These are phyloP conservation scores for Noctua fimbriata DNA, from an alignment of 2,888 invertebrate genomes.

Conservation along the genomic window DNA sequence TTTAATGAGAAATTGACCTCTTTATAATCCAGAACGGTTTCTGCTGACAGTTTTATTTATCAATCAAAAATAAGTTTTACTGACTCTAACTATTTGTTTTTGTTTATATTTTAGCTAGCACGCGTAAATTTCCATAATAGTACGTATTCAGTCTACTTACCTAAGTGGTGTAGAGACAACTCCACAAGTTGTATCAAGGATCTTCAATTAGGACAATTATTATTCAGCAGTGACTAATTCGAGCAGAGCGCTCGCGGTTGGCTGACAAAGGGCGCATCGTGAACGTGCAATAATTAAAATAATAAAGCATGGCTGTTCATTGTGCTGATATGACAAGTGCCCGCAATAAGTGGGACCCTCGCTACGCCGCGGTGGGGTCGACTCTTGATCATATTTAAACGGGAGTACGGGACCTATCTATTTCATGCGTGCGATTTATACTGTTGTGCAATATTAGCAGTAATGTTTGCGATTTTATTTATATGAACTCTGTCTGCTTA, in stretches of 20 bases:
- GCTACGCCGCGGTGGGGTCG: slow-evolving; percentile 68
- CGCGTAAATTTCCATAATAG: slow-evolving; percentile 9
- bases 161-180: slow-evolving; percentile 49
- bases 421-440: slow-evolving; percentile 53
- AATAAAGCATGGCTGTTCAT: slow-evolving; percentile 87
- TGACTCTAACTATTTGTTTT: not conserved
- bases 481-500: slow-evolving; percentile 26
- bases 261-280: slow-evolving; percentile 85
- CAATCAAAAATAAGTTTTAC: slow-evolving; percentile 25
- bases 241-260: slow-evolving; percentile 76
- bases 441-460: slow-evolving; percentile 51
- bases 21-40: slow-evolving; percentile 33
- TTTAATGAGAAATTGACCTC: slow-evolving; percentile 58
- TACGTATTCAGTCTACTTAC: slow-evolving; percentile 37
- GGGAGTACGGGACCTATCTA: slow-evolving; percentile 51
- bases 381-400: slow-evolving; percentile 64
- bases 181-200: slow-evolving; percentile 70
- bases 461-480: slow-evolving; percentile 54
- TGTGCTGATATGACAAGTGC: slow-evolving; percentile 89
- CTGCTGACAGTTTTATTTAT: slow-evolving; percentile 26
- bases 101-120: slow-evolving; percentile 12
- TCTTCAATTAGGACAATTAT: slow-evolving; percentile 84
- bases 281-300: slow-evolving; percentile 89
- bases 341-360: slow-evolving; percentile 86
- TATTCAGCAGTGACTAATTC: slow-evolving; percentile 78